These are phyloP conservation scores for Eulemur rufifrons DNA, from an alignment of 2,113 vertebrate species.

Conservation along the genomic window DNA sequence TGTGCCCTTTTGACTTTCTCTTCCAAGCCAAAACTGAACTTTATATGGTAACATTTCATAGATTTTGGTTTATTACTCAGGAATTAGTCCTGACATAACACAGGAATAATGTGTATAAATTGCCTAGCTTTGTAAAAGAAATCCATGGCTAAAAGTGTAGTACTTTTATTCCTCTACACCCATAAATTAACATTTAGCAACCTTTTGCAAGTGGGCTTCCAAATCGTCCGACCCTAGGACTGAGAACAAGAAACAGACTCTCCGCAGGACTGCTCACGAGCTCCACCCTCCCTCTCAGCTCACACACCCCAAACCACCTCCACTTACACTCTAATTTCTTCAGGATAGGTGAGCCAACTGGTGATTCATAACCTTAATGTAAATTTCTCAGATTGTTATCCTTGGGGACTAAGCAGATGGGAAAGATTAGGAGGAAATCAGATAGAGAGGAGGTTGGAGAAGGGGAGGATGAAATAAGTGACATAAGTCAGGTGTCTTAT, in stretches of 20 bases:
- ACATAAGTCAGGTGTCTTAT: neutral
- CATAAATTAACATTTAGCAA: neutral
- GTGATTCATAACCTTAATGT: neutral
- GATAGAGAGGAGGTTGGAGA: neutral
- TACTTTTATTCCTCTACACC: neutral
- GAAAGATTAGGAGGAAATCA: neutral
- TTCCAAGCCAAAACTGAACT: neutral
- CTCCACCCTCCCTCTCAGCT: neutral
- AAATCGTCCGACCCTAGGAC: neutral
- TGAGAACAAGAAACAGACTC: neutral
- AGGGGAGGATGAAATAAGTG: neutral
- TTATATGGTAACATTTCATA: neutral
- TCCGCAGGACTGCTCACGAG: neutral
- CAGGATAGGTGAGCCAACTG: neutral
- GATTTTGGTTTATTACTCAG: neutral
- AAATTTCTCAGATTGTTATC: neutral
- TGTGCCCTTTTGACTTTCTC: neutral
- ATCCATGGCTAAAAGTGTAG: neutral
- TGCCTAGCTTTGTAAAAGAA: neutral
- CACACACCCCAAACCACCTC: neutral
- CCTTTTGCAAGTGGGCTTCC: neutral
- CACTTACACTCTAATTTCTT: neutral
- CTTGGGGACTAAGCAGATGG: neutral
- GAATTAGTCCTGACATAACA: neutral
- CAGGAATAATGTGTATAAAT: neutral